These are phyloP conservation scores for Callosobruchus maculatus DNA, from an alignment of 2,888 invertebrate genomes.

Conservation along the genomic window DNA sequence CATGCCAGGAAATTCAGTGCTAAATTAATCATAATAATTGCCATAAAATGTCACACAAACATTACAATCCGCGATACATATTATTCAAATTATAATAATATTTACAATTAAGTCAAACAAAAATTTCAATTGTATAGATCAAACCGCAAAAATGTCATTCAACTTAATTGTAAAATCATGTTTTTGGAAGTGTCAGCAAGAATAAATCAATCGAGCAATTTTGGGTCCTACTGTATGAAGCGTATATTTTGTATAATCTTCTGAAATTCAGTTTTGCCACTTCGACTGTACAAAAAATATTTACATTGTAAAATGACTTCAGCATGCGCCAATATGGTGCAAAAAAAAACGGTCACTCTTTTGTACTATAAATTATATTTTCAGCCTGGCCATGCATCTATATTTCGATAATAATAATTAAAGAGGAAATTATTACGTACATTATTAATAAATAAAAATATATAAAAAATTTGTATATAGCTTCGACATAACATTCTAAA, in stretches of 20 bases:
- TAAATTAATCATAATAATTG: too few species aligned
- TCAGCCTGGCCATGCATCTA: background rate
- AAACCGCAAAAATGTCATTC: too few species aligned
- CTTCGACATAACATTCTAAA: background rate
- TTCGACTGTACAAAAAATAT: constrained; percentile 18
- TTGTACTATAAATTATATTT: constrained; percentile 14
- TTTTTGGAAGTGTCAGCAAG: too few species aligned
- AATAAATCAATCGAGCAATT: background rate
- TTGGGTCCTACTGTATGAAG: background rate
- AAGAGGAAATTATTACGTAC: background rate
- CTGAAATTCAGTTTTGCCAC: constrained; percentile 11
- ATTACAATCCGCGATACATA: too few species aligned
- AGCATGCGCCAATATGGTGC: constrained; percentile 21
- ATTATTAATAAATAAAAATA: constrained; percentile 2
- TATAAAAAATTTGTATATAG: background rate
- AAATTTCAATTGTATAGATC: too few species aligned
- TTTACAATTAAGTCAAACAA: too few species aligned
- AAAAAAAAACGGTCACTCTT: constrained; percentile 14
- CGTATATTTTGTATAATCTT: background rate
- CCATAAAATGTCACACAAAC: too few species aligned
- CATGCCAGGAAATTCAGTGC: too few species aligned
- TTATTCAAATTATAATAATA: too few species aligned
- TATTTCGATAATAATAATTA: background rate
- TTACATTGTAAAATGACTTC: constrained; percentile 21
- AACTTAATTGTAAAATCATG: too few species aligned